These are phyloP conservation scores for Macrophya annulata DNA, from an alignment of 2,888 invertebrate genomes.

Conservation along the genomic window DNA sequence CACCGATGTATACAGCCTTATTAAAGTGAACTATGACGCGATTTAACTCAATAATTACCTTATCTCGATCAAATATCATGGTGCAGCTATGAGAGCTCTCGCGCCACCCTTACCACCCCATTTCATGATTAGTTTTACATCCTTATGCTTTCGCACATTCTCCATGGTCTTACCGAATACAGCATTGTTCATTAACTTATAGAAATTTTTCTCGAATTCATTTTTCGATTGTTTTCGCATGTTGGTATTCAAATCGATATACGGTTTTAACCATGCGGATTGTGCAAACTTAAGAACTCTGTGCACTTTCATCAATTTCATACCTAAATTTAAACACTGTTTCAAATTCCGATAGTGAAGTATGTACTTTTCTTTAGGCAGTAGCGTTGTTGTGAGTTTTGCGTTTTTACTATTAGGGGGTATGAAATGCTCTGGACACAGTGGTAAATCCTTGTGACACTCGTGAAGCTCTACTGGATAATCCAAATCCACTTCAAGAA, in stretches of 20 bases:
- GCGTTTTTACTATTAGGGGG: too few species aligned
- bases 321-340: too few species aligned
- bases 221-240: constrained; percentile 57
- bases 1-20: constrained; percentile 60
- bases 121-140: constrained; percentile 65
- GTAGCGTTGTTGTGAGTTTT: too few species aligned
- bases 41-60: constrained; percentile 61
- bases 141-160: constrained; percentile 69
- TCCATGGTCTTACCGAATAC: constrained; percentile 62
- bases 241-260: constrained; percentile 64
- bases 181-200: constrained; percentile 60
- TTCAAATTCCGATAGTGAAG: too few species aligned
- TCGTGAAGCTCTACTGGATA: too few species aligned
- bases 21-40: constrained; percentile 53
- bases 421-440: too few species aligned
- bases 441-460: too few species aligned
- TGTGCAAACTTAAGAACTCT: constrained; percentile 69
- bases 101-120: background rate
- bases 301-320: too few species aligned
- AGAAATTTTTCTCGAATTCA: constrained; percentile 58
- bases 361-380: too few species aligned
- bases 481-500: too few species aligned
- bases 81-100: constrained; percentile 66
- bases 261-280: constrained; percentile 68
- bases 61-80: constrained; percentile 66